Evolutionary conservation across 2,113 vertebrate genomes (phyloP), one percentile per base, ranked within the genome.

Genomic region (Shinisaurus crocodilurus): DNA sequence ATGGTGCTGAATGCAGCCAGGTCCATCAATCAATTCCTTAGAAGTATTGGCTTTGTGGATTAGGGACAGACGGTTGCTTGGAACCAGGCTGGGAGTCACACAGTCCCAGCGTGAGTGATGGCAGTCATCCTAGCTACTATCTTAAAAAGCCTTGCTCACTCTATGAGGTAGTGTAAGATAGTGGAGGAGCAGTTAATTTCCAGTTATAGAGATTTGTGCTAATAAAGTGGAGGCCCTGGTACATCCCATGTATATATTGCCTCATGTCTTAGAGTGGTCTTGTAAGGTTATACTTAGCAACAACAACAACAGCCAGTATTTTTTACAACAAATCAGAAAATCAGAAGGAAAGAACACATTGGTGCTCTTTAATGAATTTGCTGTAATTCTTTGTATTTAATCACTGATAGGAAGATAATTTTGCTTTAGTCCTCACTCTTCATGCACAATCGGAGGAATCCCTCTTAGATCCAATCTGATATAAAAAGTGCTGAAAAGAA

Each of bases 321-420:
- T 29, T 90, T 92, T 90, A 67, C n/a, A 37, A 65, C 81, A 69
- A 95, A 85, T 88, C 88, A 91, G 0, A 23, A 57, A 88, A n/a
- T 63, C 60, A 82, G 89, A 48, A 32, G 8, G 16, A 63, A 82
- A 70, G 90, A 87, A 54, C 0, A 0, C 1, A 88, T 5, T 57
- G 10, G 40, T 65, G 45, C 1, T 12, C 34, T 92, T 1, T 27
- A 87, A 88, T 0, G 76, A 63, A 6, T 89, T 12, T 29, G 60
- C 48, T 76, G 13, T 16, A 72, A 3, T 77, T 63, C 82, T 60
- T 63, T 83, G 0, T 29, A 86, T 90, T 89, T 87, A 27, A 88
- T 82, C 2, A 84, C 7, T 32, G 20, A 83, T 93, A 84, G 48
- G 82, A 80, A 91, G 60, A 76, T 43, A 45, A 92, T 4, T 8